phyloP scores from a whole-genome alignment of 2,888 invertebrate species.

The Cerceris ruficornis region DNA sequence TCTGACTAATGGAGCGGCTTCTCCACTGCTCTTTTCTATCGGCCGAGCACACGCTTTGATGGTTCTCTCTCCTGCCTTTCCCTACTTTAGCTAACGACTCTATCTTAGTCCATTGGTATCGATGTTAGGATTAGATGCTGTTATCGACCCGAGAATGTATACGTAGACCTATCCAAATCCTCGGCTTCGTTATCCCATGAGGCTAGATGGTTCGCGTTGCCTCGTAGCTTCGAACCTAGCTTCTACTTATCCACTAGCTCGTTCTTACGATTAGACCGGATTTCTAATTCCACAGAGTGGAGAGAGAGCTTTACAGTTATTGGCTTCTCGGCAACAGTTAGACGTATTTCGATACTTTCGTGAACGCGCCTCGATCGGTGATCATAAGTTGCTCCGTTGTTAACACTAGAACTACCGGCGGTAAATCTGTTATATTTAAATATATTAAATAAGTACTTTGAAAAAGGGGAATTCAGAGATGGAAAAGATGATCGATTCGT shows the following conservation, averaged over 20 bases:
- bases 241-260: slow-evolving; percentile 34
- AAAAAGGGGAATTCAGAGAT: too few species aligned
- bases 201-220: slow-evolving; percentile 18
- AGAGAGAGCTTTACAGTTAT: slow-evolving; percentile 37
- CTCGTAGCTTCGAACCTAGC: slow-evolving; percentile 34
- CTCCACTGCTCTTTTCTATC: background rate
- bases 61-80: slow-evolving; percentile 22
- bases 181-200: slow-evolving; percentile 55
- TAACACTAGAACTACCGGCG: too few species aligned
- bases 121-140: slow-evolving; percentile 62
- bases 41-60: slow-evolving; percentile 8
- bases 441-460: too few species aligned
- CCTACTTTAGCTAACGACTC: slow-evolving; percentile 28
- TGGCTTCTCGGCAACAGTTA: slow-evolving; percentile 26
- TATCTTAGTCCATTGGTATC: slow-evolving; percentile 28
- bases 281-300: slow-evolving; percentile 46
- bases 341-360: slow-evolving; percentile 25
- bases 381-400: too few species aligned
- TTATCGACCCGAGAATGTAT: slow-evolving; percentile 55
- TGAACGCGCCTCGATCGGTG: background rate
- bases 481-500: too few species aligned
- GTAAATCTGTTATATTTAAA: too few species aligned
- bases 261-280: slow-evolving; percentile 26
- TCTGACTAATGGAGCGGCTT: too few species aligned
- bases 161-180: slow-evolving; percentile 48